Evolutionary conservation across 2,888 invertebrate species (phyloP), one percentile per base, ranked within the genome.

Genomic region (Thymelicus acteon): DNA sequence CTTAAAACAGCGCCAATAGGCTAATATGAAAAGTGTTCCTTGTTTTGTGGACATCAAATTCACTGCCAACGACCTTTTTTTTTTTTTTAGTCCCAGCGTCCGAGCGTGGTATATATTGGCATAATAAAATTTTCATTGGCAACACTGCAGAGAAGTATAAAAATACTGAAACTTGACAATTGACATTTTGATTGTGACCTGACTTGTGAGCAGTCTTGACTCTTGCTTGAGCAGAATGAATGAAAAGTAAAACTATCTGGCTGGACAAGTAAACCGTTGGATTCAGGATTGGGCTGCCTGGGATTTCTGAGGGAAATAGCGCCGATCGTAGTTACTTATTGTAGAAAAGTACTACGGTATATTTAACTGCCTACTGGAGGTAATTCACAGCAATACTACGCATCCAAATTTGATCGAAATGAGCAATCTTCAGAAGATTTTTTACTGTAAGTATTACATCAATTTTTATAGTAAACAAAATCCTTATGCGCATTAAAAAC

Each of bases 361-460:
- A 44, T 24, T 47, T 47, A 24, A 52, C 52, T 52, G 15, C 6
- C 44, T 12, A 10, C 1, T 12, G n/a, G 19, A n/a, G 13, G n/a
- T 6, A 58, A n/a, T 39, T 0, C 15, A 39, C 39, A 58, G n/a
- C 7, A 58, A 39, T 37, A 58, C 6, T 37, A 58, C 6, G 31
- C 6, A 13, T 12, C 24, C 31, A 57, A 44, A 44, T 31, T n/a
- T 10, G 13, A 61, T 15, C 24, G 44, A 47, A 47, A 90, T 90
- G 90, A 89, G 83, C 78, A 85, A 83, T 77, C 77, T 89, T 76
- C 85, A 85, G 76, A 85, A 80, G 79, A 77, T 87, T 73, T 78
- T 86, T 77, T 81, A 84, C 74, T 90, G 91, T 91, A 84, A 91
- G 91, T 91, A 15, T 19, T 24, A 87, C 80, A 44, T 19, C 15